Evolutionary conservation across 1,140 invertebrate genomes (phyloP), one percentile per base, ranked within the genome.

Genomic region (Marisa cornuarietis): DNA sequence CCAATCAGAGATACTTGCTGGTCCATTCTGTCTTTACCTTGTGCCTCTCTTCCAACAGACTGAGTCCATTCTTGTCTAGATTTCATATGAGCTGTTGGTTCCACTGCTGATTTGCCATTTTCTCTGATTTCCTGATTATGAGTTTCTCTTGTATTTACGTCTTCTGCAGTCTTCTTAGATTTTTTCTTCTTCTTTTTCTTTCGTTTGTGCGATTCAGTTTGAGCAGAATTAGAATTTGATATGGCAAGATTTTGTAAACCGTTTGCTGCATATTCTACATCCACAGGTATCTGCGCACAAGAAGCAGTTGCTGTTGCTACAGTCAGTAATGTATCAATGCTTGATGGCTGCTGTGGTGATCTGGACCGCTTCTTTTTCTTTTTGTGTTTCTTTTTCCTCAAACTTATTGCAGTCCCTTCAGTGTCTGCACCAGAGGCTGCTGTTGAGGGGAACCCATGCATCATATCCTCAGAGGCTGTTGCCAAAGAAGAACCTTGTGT

Each of bases 351-450:
- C 24, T 66, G 31, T 16, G 76, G 42, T 69, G 76, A 77, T 62
- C 66, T 77, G 18, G 76, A 51, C 26, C 76, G 62, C 24, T 77
- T 77, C 61, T 76, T 76, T 58, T 75, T 76, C 74, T 76, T 76
- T 9, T 63, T 63, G 31, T 62, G 49, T 20, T 42, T 65, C 54
- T 8, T 18, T 58, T 58, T 58, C 4, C 54, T 58, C 4, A 8
- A 58, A 58, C 54, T 58, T 14, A 14, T 58, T 58, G 8, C 54
- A 14, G 54, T 58, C 11, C 54, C 54, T 58, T 58, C 54, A 11
- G 16, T 18, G 16, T 9, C 16, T 58, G 54, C 54, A 18, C 54
- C 16, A 58, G 11, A 58, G 54, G 54, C 11, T 58, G 54, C 54
- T 58, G 54, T 58, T 2, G 11, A 14, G 16, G 54, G 54, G 11